phyloP scores from a whole-genome alignment of 2,113 vertebrate species.

The Erythrocercus mccallii region DNA sequence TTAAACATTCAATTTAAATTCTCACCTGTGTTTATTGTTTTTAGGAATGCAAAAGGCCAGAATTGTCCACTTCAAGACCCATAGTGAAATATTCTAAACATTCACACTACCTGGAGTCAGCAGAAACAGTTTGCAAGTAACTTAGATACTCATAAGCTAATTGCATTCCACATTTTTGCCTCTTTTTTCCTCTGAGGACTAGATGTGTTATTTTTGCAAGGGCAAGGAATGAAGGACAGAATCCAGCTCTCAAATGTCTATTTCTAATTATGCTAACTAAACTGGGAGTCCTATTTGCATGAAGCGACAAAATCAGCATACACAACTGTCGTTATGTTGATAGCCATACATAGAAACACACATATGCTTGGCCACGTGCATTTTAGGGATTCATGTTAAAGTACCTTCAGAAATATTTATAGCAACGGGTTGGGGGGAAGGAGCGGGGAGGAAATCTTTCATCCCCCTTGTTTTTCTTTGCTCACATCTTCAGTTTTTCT shows the following conservation, averaged over 20 bases:
- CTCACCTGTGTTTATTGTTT: neutral
- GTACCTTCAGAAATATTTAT: neutral
- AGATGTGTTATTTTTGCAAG: neutral
- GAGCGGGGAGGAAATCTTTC: neutral
- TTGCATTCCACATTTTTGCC: neutral
- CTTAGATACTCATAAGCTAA: neutral
- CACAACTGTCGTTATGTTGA: neutral
- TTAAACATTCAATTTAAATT: neutral
- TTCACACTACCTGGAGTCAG: neutral
- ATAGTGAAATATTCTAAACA: neutral
- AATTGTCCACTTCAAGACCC: neutral
- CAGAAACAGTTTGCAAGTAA: neutral
- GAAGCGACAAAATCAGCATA: constrained; percentile 26
- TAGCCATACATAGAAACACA: constrained; percentile 11
- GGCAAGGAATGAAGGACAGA: neutral
- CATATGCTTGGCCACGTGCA: neutral
- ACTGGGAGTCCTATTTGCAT: constrained; percentile 27
- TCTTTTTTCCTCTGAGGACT: neutral
- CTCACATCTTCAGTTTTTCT: neutral
- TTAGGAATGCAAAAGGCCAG: neutral
- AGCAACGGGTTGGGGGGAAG: neutral
- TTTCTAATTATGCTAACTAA: constrained; percentile 37
- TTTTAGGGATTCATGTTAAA: neutral
- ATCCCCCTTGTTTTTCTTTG: neutral
- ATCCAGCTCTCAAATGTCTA: neutral